Evolutionary conservation across 2,113 vertebrate genomes (phyloP).

Genomic region (Engystomops pustulosus): DNA sequence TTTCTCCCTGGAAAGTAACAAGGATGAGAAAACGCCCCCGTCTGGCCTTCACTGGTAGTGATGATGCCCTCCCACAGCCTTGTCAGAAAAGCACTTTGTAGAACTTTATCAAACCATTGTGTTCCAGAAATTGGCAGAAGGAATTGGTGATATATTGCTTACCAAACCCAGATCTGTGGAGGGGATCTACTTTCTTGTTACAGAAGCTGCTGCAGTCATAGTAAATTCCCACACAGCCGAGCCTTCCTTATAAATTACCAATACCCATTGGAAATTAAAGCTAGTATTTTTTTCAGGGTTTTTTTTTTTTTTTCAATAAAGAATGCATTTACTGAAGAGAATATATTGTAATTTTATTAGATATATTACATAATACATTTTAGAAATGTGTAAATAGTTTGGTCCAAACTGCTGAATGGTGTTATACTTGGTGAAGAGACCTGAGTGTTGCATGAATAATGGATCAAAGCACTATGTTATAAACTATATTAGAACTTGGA

Average conservation of each 20-base stretch:
- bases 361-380: no score
- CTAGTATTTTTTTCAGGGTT: not conserved
- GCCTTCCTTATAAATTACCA: conserved; percentile 30
- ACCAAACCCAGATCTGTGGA: conserved; percentile 44
- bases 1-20: conserved; percentile 98
- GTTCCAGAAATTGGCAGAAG: not conserved
- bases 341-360: not conserved
- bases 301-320: conserved; percentile 40
- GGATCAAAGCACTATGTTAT: no score
- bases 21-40: conserved; percentile 96
- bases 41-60: conserved; percentile 92
- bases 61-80: conserved; percentile 53
- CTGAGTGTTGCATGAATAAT: no score
- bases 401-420: no score
- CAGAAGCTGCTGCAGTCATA: conserved; percentile 42
- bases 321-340: conserved; percentile 21
- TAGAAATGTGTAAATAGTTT: no score
- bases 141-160: conserved; percentile 57
- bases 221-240: conserved; percentile 22
- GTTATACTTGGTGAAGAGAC: no score
- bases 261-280: conserved; percentile 21
- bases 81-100: conserved; percentile 32
- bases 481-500: no score
- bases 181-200: not conserved
- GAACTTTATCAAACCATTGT: conserved; percentile 32